phyloP scores from a whole-genome alignment of 2,797 vertebrate species.

The Clarias laeviceps region DNA sequence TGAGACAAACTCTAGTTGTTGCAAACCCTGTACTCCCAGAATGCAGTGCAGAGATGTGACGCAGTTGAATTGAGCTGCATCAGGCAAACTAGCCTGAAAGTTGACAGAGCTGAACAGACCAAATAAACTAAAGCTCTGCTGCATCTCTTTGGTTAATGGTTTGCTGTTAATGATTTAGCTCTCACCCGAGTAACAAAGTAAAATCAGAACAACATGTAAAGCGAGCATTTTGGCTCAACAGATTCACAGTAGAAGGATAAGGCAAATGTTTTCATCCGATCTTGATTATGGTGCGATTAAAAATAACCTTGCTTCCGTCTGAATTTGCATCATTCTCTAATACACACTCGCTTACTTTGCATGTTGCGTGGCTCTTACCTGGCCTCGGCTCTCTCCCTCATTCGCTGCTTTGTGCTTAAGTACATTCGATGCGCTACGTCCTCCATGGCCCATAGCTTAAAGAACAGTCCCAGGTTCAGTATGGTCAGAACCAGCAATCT shows the following conservation, averaged over 20 bases:
- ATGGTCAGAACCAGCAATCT: constrained; percentile 87
- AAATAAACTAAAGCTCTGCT: not conserved
- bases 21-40: not conserved
- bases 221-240: not conserved
- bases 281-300: not conserved
- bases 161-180: no score
- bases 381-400: constrained; percentile 78
- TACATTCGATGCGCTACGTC: constrained; percentile 88
- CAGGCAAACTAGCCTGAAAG: not conserved
- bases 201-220: not conserved
- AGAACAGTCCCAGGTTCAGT: constrained; percentile 89
- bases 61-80: not conserved
- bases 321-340: not conserved
- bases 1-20: not conserved
- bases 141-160: not conserved
- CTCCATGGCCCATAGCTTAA: constrained; percentile 94
- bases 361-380: constrained; percentile 71
- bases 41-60: not conserved
- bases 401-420: constrained; percentile 73
- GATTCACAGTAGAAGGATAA: not conserved
- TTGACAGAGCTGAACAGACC: not conserved
- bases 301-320: not conserved
- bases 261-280: not conserved
- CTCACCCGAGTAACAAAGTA: no score
- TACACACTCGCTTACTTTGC: not conserved